These are phyloP conservation scores for Aleiodes testaceus DNA, from an alignment of 2,888 invertebrate genomes.

Conservation along the genomic window DNA sequence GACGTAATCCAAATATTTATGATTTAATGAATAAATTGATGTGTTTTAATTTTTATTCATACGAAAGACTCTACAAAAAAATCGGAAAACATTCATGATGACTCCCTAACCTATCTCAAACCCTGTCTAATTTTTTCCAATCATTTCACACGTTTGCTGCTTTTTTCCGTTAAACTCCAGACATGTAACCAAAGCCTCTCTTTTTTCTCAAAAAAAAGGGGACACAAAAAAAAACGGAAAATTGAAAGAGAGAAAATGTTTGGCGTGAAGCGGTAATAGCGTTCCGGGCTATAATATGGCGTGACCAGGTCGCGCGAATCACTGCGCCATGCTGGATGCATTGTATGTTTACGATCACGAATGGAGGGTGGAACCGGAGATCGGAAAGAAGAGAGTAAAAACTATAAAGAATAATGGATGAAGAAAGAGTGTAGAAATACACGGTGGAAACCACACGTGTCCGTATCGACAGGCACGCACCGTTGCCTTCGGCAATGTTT, in stretches of 20 bases:
- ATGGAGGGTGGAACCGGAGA: constrained; percentile 31
- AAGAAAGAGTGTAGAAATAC: constrained; percentile 14
- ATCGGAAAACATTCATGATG: too few relatives aligned
- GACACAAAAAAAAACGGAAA: constrained; percentile 7
- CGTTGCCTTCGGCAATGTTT: constrained; percentile 16
- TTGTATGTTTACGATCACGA: constrained; percentile 63
- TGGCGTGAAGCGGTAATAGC: constrained; percentile 55
- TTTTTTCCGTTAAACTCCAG: too few relatives aligned
- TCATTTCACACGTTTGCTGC: too few relatives aligned
- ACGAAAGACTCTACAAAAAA: too few relatives aligned
- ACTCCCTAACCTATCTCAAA: too few relatives aligned
- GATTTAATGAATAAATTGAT: too few relatives aligned
- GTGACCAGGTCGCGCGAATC: constrained; percentile 58
- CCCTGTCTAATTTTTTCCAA: too few relatives aligned
- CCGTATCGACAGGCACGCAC: constrained; percentile 45
- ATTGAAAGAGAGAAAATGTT: constrained; percentile 25
- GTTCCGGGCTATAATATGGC: constrained; percentile 64
- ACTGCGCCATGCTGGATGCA: constrained; percentile 58
- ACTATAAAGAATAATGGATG: constrained; percentile 11
- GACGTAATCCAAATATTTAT: constrained; percentile 67
- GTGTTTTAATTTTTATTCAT: too few relatives aligned
- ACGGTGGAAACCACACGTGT: constrained; percentile 60
- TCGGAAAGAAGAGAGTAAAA: constrained; percentile 45
- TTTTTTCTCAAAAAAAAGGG: neutral
- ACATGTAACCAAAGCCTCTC: too few relatives aligned